A percentile compares a stretch with the other conserved stretches of the same genome.
Evolutionary conservation across 30 jellyfish, hydroid and myxozoan species (phyloP).

Genomic region (Hydra vulgaris): DNA sequence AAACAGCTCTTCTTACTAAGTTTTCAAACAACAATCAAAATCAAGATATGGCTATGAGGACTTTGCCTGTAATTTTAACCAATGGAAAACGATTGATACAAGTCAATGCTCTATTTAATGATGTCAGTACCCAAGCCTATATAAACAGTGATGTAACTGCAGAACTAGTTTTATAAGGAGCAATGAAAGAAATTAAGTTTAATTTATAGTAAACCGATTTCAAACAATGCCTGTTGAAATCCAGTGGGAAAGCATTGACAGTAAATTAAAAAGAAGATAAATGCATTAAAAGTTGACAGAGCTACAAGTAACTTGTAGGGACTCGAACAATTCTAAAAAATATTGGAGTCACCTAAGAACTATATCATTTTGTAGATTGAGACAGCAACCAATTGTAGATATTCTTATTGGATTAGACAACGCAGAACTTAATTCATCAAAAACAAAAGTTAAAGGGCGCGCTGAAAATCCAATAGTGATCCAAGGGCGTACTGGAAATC

Average conservation of each 20-base stretch:
- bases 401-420: conserved; percentile 36
- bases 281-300: neutral
- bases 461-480: neutral
- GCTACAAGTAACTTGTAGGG: neutral
- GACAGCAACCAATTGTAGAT: too few relatives aligned
- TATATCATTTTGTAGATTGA: too few relatives aligned
- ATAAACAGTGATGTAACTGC: conserved; percentile 36
- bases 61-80: conserved; percentile 38
- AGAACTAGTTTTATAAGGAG: neutral
- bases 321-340: neutral
- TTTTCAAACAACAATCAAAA: neutral
- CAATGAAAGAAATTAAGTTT: neutral
- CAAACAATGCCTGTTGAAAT: neutral
- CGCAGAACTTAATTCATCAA: conserved; percentile 24
- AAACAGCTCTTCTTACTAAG: neutral
- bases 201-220: neutral
- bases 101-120: conserved; percentile 40
- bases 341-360: too few relatives aligned
- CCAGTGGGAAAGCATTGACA: neutral
- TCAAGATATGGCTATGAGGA: conserved; percentile 24
- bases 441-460: neutral
- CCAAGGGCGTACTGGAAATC: neutral
- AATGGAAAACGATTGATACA: conserved; percentile 22
- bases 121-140: conserved; percentile 50
- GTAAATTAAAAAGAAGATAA: neutral